phyloP scores from a whole-genome alignment of 1,140 invertebrate species.

The Anastrepha obliqua region DNA sequence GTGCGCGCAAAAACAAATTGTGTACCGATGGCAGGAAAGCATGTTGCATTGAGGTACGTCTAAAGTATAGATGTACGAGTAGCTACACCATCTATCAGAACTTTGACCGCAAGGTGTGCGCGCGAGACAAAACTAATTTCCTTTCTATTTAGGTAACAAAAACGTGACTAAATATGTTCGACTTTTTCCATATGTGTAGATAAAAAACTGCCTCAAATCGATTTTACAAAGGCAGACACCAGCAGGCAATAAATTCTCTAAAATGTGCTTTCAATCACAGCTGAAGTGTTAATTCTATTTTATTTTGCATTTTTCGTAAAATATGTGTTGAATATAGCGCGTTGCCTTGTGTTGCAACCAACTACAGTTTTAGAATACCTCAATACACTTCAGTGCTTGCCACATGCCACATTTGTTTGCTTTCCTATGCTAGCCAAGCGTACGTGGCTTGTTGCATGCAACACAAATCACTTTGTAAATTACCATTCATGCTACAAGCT shows the following conservation, averaged over 20 bases:
- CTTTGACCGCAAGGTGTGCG: not conserved
- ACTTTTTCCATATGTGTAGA: too few relatives aligned
- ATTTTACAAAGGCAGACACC: not conserved
- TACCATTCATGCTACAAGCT: conserved; percentile 16
- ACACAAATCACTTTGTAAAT: conserved; percentile 50
- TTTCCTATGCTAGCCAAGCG: not conserved
- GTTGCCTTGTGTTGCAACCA: not conserved
- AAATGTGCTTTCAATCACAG: not conserved
- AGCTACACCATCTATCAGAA: not conserved
- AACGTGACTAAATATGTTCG: too few relatives aligned
- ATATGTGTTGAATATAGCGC: conserved; percentile 2
- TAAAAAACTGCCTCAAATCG: not conserved
- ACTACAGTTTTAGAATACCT: not conserved
- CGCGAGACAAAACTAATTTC: not conserved
- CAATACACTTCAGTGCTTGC: conserved; percentile 6
- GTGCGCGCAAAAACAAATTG: too few relatives aligned
- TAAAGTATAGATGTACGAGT: not conserved
- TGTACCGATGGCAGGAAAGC: too few relatives aligned
- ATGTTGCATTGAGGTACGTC: too few relatives aligned
- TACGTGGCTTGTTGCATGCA: not conserved
- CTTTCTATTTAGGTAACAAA: not conserved
- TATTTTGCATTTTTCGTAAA: not conserved
- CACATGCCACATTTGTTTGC: conserved; percentile 16
- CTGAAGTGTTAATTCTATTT: not conserved
- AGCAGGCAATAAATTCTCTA: not conserved